Evolutionary conservation across 2,888 invertebrate genomes (phyloP), one percentile per base, ranked within the genome.

Genomic region (Zhengitettix transpicula): DNA sequence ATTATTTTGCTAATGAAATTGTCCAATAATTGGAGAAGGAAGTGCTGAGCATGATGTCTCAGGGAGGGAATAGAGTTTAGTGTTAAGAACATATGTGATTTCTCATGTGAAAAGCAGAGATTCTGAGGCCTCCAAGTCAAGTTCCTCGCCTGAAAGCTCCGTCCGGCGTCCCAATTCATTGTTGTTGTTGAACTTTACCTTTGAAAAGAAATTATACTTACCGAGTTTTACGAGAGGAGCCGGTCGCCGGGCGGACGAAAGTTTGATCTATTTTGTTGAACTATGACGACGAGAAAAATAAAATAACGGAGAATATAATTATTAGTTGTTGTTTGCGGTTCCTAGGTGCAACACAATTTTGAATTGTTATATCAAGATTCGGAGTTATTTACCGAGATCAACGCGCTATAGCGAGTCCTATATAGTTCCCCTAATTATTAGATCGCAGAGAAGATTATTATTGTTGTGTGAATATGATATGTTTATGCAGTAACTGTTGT

Each of bases 251-350:
- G 28, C 28, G 28, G 28, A 28, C 28, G 28, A 28, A 28, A 28
- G 28, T 28, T 28, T 28, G 28, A 28, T 28, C 28, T 28, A 28
- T 28, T 28, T 28, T 28, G 28, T 28, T 28, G 28, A 28, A 28
- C 28, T 28, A 28, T 28, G 28, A 28, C 28, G 28, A 28, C 28
- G 28, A 28, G 28, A 28, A 28, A 28, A 28, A 28, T 28, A 28
- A 28, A 28, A 28, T 28, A 28, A 28, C n/a, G n/a, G n/a, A n/a
- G n/a, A n/a, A n/a, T n/a, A n/a, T n/a, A 56, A 56, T 16, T 55
- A 17, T 44, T 11, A 56, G 42, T 58, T 58, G 58, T 58, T 58
- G 53, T 58, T 58, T 58, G 52, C 53, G 53, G 53, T 58, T 58
- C 58, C 53, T 58, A 52, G 52, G 53, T 53, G 52, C 58, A 53